phyloP scores from a whole-genome alignment of 1,140 invertebrate species.

The Dermatophagoides farinae region DNA sequence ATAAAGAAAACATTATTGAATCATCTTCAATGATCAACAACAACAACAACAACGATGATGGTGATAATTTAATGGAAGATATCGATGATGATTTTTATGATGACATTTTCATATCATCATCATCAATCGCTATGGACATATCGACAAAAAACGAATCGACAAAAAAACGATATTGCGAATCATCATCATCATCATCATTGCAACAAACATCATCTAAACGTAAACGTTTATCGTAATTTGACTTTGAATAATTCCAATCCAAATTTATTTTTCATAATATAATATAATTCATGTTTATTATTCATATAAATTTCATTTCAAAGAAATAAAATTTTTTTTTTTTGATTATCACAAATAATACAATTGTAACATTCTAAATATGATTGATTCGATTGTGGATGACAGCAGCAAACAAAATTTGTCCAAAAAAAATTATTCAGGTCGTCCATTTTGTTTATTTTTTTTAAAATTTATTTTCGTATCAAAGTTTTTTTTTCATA shows the following conservation, averaged over 20 bases:
- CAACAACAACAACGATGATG: neutral
- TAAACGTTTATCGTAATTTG: too few relatives aligned
- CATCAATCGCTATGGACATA: neutral
- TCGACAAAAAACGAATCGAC: neutral
- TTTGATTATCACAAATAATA: too few relatives aligned
- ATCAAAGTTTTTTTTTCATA: neutral
- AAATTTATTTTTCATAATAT: neutral
- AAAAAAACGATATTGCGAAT: too few relatives aligned
- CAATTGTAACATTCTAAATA: too few relatives aligned
- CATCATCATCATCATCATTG: neutral
- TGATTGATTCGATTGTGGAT: too few relatives aligned
- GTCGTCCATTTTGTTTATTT: neutral
- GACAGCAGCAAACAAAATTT: neutral
- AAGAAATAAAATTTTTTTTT: neutral
- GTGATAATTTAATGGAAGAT: neutral
- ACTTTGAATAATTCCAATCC: too few relatives aligned
- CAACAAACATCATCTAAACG: neutral
- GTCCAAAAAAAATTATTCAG: neutral
- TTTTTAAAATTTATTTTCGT: neutral
- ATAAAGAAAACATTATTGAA: neutral
- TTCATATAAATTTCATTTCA: too few relatives aligned
- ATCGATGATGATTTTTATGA: neutral
- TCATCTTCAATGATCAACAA: neutral
- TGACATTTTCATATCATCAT: neutral
- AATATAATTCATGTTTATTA: neutral